Base-by-base conservation (phyloP, 2,113 vertebrate genomes). In the Zosterops japonicus region DNA sequence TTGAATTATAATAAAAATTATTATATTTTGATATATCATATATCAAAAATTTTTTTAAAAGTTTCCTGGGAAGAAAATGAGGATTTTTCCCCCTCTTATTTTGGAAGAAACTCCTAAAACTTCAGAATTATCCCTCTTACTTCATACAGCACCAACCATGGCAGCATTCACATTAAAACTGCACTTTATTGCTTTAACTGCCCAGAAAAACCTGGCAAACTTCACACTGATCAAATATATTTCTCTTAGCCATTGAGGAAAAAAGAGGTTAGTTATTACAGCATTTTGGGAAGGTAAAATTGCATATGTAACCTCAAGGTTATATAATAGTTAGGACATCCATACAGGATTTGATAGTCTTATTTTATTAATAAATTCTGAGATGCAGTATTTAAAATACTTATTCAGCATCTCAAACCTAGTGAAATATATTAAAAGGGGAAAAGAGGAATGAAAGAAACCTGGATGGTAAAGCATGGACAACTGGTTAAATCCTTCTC, bases 21-120 rank as follows among this genome's bases (percentile, higher is more conserved):
- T 36, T 36, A 36, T 36, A 36, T 36, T 36, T 36, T 36, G 36
- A 36, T 36, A 36, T 36, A 36, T 70, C 10, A 47, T 27, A 36
- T 39, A 67, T 29, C 3, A 44, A 63, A 63, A 33, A 63, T 29
- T 22, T 14, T 24, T 19, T 33, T 65, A 61, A 56, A 61, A n/a
- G 8, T n/a, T 36, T 86, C 21, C 20, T 71, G 31, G 24, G 18
- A 83, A 55, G 10, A 75, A 83, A 89, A 74, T 7, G 0, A 63
- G 14, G 4, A 28, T 2, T 31, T 17, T 2, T 0, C 3, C 1
- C 3, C 4, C 36, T 36, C 3, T 42, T 22, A 14, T 60, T 61
- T 72, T 44, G 8, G 46, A 80, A 78, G 41, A 56, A 84, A 35
- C 9, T 67, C 24, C 33, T 63, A 59, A 31, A 67, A n/a, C 9